Conservation (phyloP, 2,113 vertebrate species). For the Proterorhinus semilunaris region DNA sequence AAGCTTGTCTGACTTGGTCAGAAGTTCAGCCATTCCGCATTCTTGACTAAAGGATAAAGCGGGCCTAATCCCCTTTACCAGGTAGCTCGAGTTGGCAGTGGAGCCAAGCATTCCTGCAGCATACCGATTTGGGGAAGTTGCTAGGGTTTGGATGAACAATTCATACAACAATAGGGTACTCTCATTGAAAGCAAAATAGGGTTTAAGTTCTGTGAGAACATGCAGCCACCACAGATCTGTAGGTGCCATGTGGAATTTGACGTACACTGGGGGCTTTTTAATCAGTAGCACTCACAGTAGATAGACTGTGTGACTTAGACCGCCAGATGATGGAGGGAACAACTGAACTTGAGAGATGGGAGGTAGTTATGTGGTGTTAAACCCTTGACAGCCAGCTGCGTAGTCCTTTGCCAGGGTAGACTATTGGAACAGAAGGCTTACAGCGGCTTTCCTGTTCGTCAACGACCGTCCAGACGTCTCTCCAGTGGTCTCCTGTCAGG, state of each 20-base stretch:
- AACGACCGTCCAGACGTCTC: conserved; percentile 48
- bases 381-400: conserved; percentile 33
- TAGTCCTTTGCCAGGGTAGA: conserved; percentile 38
- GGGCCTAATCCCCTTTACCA: conserved; percentile 86
- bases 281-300: conserved; percentile 27
- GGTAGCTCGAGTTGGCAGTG: conserved; percentile 80
- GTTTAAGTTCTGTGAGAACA: conserved; percentile 77
- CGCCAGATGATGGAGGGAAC: conserved; percentile 23
- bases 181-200: conserved; percentile 70
- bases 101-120: conserved; percentile 82
- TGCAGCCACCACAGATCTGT: conserved; percentile 50
- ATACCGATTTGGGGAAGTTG: conserved; percentile 82
- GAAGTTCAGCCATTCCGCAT: conserved; percentile 83
- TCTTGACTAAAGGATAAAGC: conserved; percentile 85
- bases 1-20: conserved; percentile 80
- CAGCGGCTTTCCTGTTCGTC: conserved; percentile 66
- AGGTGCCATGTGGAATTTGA: conserved; percentile 64
- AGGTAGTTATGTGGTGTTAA: conserved; percentile 39
- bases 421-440: conserved; percentile 45
- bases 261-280: conserved; percentile 46
- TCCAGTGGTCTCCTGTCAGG: conserved; percentile 57
- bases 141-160: conserved; percentile 79
- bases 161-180: conserved; percentile 73
- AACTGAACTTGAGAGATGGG: background rate
- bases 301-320: conserved; percentile 22